A percentile compares a stretch with the other conserved stretches of the same genome.
Evolutionary conservation across 2,113 vertebrate species (phyloP).

Genomic region (Corythoichthys haematopterus): DNA sequence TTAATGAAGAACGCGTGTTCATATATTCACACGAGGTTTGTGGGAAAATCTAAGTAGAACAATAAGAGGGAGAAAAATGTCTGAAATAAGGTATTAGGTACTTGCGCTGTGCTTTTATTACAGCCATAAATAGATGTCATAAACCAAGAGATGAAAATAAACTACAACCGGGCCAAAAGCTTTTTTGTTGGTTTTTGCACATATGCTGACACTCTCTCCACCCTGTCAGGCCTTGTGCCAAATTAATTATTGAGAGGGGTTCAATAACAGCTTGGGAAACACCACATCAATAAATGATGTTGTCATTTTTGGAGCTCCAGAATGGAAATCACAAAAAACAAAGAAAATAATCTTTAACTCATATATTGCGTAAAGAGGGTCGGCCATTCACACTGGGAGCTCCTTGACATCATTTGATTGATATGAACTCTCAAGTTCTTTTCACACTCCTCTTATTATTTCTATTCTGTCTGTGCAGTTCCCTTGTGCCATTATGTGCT

Average conservation of each 20-base stretch:
- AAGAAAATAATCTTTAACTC: conserved; percentile 15
- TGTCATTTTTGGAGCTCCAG: conserved; percentile 47
- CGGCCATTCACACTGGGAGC: not conserved
- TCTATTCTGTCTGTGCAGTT: not conserved
- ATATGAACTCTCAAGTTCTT: not conserved
- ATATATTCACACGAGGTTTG: not conserved
- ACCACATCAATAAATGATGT: conserved; percentile 69
- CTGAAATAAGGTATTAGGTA: conserved; percentile 57
- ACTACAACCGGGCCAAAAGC: conserved; percentile 48
- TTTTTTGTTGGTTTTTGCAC: conserved; percentile 15
- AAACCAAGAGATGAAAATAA: conserved; percentile 54
- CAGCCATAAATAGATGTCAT: conserved; percentile 63
- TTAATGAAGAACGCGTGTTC: not conserved
- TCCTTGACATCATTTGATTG: not conserved
- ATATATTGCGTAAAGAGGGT: not conserved
- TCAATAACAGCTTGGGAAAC: conserved; percentile 68
- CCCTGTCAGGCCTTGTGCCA: conserved; percentile 26
- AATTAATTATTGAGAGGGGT: conserved; percentile 69
- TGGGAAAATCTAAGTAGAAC: conserved; percentile 20
- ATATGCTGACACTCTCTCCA: conserved; percentile 21
- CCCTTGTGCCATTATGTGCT: conserved; percentile 3
- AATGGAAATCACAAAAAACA: conserved; percentile 50
- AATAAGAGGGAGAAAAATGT: conserved; percentile 44
- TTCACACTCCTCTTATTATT: not conserved
- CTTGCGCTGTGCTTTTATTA: conserved; percentile 37